phyloP scores from a whole-genome alignment of 2,113 vertebrate genomes.

The Noturus placidus region DNA sequence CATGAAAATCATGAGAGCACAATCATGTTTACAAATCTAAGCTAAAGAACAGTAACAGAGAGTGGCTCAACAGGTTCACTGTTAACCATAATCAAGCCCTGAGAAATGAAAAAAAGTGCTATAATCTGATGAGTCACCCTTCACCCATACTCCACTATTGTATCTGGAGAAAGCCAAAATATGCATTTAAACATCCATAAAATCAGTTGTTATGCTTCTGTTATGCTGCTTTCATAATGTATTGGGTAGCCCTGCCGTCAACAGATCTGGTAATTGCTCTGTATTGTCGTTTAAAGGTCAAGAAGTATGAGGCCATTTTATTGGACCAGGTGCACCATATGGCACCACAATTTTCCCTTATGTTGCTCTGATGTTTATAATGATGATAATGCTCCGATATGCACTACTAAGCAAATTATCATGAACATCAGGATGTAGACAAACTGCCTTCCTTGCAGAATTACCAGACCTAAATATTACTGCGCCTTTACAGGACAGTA shows the following conservation, averaged over 20 bases:
- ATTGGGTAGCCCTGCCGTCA: not conserved
- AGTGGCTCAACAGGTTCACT: not conserved
- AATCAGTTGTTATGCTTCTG: not conserved
- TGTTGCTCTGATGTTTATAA: not conserved
- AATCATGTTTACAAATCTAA: not conserved
- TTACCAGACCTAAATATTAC: not conserved
- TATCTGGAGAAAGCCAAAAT: not conserved
- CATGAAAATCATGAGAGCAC: not conserved
- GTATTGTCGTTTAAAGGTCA: not conserved
- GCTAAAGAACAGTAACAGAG: not conserved
- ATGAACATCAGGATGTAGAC: not conserved
- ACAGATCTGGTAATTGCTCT: not conserved
- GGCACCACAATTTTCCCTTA: not conserved
- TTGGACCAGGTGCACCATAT: conserved; percentile 11
- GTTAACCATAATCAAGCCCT: not conserved
- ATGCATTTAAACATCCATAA: not conserved
- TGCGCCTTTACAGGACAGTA: conserved; percentile 3
- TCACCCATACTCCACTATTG: not conserved
- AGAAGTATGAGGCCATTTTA: not conserved
- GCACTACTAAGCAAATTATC: not conserved
- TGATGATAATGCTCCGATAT: not conserved
- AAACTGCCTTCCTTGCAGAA: not conserved
- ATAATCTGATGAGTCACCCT: not conserved
- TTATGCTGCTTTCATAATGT: not conserved
- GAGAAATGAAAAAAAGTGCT: not conserved